A percentile compares a stretch with the other conserved stretches of the same genome.
phyloP scores from a whole-genome alignment of 2,113 vertebrate species.

The Hippocampus zosterae region DNA sequence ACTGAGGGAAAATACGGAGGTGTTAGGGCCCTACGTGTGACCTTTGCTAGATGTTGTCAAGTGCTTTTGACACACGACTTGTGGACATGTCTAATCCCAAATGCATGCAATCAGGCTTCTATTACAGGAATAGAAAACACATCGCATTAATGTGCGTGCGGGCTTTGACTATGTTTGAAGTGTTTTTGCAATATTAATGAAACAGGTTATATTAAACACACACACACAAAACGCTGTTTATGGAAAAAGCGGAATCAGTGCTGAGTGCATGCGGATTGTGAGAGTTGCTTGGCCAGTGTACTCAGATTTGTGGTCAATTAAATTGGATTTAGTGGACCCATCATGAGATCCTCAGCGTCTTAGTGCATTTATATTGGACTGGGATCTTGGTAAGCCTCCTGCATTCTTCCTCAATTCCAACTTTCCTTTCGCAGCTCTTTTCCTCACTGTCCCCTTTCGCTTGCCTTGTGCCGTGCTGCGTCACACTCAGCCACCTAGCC shows the following conservation, averaged over 20 bases:
- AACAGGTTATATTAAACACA: background rate
- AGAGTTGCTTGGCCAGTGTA: constrained; percentile 26
- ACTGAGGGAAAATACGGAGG: background rate
- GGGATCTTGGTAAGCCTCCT: constrained; percentile 64
- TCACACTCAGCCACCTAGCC: background rate
- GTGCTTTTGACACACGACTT: background rate
- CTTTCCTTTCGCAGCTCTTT: background rate
- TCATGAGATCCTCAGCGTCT: constrained; percentile 46
- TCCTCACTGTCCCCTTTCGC: constrained; percentile 2
- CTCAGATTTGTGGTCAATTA: constrained; percentile 76
- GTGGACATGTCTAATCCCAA: background rate
- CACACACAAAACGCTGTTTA: background rate
- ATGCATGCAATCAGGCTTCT: background rate
- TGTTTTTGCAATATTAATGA: background rate
- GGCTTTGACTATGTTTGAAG: background rate
- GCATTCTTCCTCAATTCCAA: background rate
- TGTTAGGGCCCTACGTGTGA: background rate
- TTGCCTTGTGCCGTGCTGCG: constrained; percentile 3
- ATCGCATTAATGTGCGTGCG: background rate
- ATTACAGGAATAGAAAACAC: background rate
- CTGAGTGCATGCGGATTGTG: background rate
- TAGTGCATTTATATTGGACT: constrained; percentile 67
- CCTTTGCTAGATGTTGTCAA: background rate
- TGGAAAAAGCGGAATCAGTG: constrained; percentile 3
- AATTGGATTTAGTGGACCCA: constrained; percentile 65